Evolutionary conservation across 2,888 invertebrate genomes (phyloP).

Genomic region (Physocephala rufipes): DNA sequence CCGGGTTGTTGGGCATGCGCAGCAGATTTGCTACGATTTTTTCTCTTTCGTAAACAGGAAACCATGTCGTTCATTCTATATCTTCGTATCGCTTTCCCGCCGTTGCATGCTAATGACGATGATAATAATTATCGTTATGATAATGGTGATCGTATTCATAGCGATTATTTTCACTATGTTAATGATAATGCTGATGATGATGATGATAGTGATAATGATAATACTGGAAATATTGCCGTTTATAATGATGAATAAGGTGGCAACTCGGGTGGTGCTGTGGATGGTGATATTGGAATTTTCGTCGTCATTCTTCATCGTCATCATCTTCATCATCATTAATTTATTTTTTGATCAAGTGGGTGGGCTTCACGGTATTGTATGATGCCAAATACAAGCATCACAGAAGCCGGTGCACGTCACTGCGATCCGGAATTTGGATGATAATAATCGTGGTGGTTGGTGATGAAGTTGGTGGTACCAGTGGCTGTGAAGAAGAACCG

Average conservation of each 20-base stretch:
- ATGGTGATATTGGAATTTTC: slow-evolving; percentile 38
- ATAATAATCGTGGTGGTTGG: background rate
- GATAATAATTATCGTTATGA: background rate
- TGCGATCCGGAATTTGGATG: background rate
- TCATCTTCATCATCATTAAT: slow-evolving; percentile 48
- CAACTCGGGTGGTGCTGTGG: background rate
- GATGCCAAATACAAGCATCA: background rate
- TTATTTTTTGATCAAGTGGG: background rate
- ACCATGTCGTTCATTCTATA: background rate
- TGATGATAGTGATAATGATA: slow-evolving; percentile 17
- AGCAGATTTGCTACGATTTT: slow-evolving; percentile 9
- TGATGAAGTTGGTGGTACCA: background rate
- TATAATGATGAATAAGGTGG: slow-evolving; percentile 8
- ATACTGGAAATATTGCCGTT: background rate
- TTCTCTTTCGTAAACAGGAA: background rate
- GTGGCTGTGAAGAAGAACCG: background rate
- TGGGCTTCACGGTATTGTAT: background rate
- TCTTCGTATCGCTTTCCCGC: background rate
- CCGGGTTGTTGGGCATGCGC: slow-evolving; percentile 11
- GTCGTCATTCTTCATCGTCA: slow-evolving; percentile 63
- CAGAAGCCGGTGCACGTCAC: too few species aligned
- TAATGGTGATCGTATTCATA: slow-evolving; percentile 12
- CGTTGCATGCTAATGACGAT: background rate
- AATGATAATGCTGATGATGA: background rate
- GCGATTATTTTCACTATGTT: background rate